Evolutionary conservation across 2,797 vertebrate genomes (phyloP).

Genomic region (Scolopax rusticola): DNA sequence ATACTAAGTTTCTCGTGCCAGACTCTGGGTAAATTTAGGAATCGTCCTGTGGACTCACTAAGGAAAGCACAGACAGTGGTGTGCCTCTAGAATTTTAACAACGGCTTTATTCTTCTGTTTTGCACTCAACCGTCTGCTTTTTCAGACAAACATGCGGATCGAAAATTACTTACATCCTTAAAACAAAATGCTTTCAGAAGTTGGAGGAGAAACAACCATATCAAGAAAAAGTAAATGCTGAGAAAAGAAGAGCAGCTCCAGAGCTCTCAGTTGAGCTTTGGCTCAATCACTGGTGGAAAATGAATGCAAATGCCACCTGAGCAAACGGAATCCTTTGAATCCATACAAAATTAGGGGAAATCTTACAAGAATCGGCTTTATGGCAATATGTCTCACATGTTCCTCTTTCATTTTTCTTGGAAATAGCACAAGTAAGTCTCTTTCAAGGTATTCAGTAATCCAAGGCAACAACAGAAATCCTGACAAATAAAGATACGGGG

Average conservation of each 20-base stretch:
- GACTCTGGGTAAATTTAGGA: slow-evolving; percentile 7
- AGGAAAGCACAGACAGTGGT: slow-evolving; percentile 52
- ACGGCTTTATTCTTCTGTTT: slow-evolving; percentile 55
- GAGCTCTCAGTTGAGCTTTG: not conserved
- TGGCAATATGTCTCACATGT: slow-evolving; percentile 30
- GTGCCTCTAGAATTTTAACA: slow-evolving; percentile 74
- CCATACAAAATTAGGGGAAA: not conserved
- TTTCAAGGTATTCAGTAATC: not conserved
- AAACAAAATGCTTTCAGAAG: slow-evolving; percentile 17
- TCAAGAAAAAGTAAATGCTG: not conserved
- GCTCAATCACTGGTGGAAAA: not conserved
- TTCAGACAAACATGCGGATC: slow-evolving; percentile 61
- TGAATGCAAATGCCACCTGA: not conserved
- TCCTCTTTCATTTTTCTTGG: slow-evolving; percentile 53
- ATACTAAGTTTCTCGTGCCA: not conserved
- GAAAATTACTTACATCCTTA: slow-evolving; percentile 54
- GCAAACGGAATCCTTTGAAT: not conserved
- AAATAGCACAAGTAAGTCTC: slow-evolving; percentile 43
- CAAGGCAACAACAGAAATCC: not conserved
- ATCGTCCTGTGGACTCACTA: slow-evolving; percentile 31
- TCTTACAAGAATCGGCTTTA: not conserved
- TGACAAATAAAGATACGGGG: not conserved
- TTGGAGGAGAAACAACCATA: not conserved
- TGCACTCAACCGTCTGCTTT: slow-evolving; percentile 1
- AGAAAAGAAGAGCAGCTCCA: not conserved